Base-by-base conservation (phyloP, 2,888 invertebrate genomes). In the Tetragonisca angustula region DNA sequence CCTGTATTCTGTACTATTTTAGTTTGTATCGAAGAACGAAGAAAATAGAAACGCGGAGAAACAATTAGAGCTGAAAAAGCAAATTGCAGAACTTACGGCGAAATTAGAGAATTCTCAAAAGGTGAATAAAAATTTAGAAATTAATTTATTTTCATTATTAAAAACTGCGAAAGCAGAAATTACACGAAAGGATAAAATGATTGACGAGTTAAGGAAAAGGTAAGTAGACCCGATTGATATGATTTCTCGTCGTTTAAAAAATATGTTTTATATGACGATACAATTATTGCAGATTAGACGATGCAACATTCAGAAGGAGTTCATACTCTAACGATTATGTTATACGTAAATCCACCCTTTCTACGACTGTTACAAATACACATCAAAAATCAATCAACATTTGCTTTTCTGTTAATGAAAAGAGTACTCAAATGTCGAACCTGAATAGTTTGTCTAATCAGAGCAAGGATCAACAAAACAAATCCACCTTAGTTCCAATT, bases 121-220 rank as follows among this genome's bases (percentile, higher is more conserved):
- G 54, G 72, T 90, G 2, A 95, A 95, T 73, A 88, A 93, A 54
- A 93, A 89, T 52, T 90, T 95, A 62, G 91, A 94, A 24, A 87
- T 79, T 50, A 95, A 95, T 86, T 93, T 95, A 65, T 95, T 95
- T 0, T 95, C 95, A 50, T 87, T 95, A 50, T 93, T 93, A 72
- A 94, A 95, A 88, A 95, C 95, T 32, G 95, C 95, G 0, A 95
- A 94, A 89, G 89, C 91, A 15, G 95, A 95, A 92, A 92, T 95
- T 62, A 90, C 93, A 36, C 91, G 95, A n/a, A 95, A 95, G 89
- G 95, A 95, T 85, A 91, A 88, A 61, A 93, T 92, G 75, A 95
- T 95, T 74, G 88, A 90, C 0, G 94, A 95, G 17, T 91, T 95
- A n/a, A 93, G 94, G 81, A 90, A 84, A 49, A 84, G 95, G 94